Base-by-base conservation (phyloP, 1,140 invertebrate species). In the Mylabris phalerata region DNA sequence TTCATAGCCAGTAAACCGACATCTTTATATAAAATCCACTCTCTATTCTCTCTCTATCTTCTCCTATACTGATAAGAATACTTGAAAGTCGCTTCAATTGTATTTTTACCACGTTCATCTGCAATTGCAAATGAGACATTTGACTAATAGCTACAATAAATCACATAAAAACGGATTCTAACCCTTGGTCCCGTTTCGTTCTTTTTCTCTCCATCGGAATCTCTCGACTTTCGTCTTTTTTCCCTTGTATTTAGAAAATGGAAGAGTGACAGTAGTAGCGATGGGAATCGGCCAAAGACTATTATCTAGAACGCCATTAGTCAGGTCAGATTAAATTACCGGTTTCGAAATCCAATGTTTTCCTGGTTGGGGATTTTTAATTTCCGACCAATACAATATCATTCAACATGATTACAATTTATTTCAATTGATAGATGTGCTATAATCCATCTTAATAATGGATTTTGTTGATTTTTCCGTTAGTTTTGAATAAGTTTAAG, bases 271-370 rank as follows among this genome's bases (percentile, higher is more conserved):
- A 67, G 54, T 62, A 67, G 54, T 62, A 46, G 57, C 48, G 63
- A 67, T 67, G 61, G 65, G 62, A 67, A 67, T 67, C 60, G 41
- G 57, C 57, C 58, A 40, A 51, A 59, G 57, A 48, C 65, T 50
- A 67, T 64, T 67, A 67, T 64, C 62, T 62, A 58, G 48, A 60
- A 49, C 58, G 51, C 65, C 65, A 67, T 67, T 67, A 67, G 62
- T 67, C 62, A 62, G 61, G 46, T 65, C 48, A 54, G 65, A 64
- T 64, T 61, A 62, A 67, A 67, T 64, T 67, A 64, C 57, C 50
- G 62, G 50, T 58, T 62, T 64, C 51, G 55, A 59, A 47, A 38
- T 40, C 11, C 25, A 41, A 48, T 56, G 62, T 58, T 63, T 62
- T 64, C 65, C 60, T 56, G 62, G 60, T 62, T 51, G 43, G 52